These are phyloP conservation scores for Papilio helenus DNA, from an alignment of 1,140 invertebrate genomes.

Conservation along the genomic window DNA sequence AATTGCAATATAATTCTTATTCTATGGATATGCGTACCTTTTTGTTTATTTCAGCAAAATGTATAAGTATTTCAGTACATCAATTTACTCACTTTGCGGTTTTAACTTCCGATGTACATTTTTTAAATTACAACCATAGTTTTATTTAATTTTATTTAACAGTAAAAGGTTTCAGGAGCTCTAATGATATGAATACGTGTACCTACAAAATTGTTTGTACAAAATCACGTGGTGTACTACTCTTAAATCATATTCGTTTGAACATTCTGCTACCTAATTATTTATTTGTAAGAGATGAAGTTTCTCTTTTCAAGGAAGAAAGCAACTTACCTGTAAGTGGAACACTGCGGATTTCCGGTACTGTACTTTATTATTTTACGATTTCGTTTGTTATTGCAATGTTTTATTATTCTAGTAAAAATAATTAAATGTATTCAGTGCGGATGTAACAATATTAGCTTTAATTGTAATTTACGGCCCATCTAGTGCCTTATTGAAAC, in stretches of 20 bases:
- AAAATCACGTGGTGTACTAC: too few relatives aligned
- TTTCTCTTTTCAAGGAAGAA: too few relatives aligned
- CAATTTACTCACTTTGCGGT: neutral
- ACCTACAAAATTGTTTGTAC: neutral
- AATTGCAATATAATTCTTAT: neutral
- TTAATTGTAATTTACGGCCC: slow-evolving; percentile 76
- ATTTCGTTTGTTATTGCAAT: neutral
- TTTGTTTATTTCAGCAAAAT: neutral
- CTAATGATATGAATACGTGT: neutral
- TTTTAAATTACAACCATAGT: neutral
- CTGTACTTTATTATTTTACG: neutral
- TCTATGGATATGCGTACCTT: neutral
- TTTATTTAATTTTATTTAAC: too few relatives aligned
- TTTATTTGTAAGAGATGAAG: too few relatives aligned
- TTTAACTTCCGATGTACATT: neutral
- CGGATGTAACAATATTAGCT: slow-evolving; percentile 63
- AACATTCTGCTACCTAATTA: too few relatives aligned
- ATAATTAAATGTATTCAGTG: slow-evolving; percentile 23
- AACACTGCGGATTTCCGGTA: too few relatives aligned
- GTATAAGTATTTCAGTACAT: neutral
- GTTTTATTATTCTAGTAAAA: neutral
- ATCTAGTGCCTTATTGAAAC: slow-evolving; percentile 75
- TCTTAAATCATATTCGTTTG: too few relatives aligned
- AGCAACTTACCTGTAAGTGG: too few relatives aligned
- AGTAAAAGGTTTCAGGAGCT: neutral